Base-by-base conservation (phyloP, 1,140 invertebrate species). In the Eubasilissa regina region DNA sequence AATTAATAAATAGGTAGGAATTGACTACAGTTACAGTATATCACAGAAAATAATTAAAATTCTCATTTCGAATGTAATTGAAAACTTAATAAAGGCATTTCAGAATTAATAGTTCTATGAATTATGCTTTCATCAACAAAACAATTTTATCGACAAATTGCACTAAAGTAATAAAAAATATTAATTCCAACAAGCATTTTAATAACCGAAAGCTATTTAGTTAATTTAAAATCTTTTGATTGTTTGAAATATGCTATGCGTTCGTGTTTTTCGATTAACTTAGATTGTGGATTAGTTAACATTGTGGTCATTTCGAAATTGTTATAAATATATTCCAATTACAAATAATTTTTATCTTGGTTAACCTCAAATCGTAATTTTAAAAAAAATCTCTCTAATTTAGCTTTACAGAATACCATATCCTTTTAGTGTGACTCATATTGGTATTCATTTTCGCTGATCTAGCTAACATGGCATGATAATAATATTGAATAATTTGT, bases 31-130 rank as follows among this genome's bases (percentile, higher is more conserved):
- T 35, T 64, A 12, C 19, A 64, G 19, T 64, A 35, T 35, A 64
- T 64, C 35, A 35, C 35, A 21, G 35, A 64, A 64, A 64, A 13
- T 64, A 19, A 64, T 64, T 64, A 64, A 64, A 25, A 25, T 64
- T 64, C 60, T 64, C 60, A 43, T 64, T 64, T 25, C 35, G 13
- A 64, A 25, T n/a, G 60, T 64, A 64, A 64, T 64, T 64, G 60
- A 25, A 64, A 64, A 64, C 12, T 21, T 25, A 25, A n/a, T 35
- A 35, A 25, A n/a, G 19, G 19, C 19, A 12, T 64, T 64, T 10
- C 19, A 64, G 13, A 43, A 64, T 64, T 64, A 64, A 64, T 64
- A 43, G 19, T 64, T 25, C 13, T 17, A 8, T 10, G 17, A 64
- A 64, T 64, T 64, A 35, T 35, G 60, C 35, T 64, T 64, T 64